Base-by-base conservation (phyloP, 1,140 invertebrate species). In the Tribolium madens region DNA sequence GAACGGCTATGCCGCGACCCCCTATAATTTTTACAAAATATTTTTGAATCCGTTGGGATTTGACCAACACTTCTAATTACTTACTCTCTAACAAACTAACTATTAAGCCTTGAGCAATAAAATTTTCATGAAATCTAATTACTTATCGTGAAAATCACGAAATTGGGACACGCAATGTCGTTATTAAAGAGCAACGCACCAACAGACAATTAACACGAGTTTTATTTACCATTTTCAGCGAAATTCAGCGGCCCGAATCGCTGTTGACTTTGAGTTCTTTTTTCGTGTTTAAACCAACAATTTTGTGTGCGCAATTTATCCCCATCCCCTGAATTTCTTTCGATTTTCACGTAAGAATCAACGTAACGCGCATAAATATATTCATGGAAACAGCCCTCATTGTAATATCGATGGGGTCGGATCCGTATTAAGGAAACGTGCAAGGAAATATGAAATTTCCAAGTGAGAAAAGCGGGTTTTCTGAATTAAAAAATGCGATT, bases 381-480 rank as follows among this genome's bases (percentile, higher is more conserved):
- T 64, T 64, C 57, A 64, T 64, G 57, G 57, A 64, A 64, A 64
- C 57, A 64, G 57, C 57, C 57, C 57, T 64, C 26, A 64, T 64
- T 64, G 57, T 64, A 64, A 64, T 64, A 64, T 64, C 57, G 57
- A 64, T 64, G 57, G 57, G 57, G 31, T 64, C 57, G 57, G 26
- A 64, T 64, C 57, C 57, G 31, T 64, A 64, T 64, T 64, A 64
- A 64, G 57, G 57, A 57, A 50, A 64, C 57, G 26, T 64, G 57
- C 57, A 26, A 13, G 21, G 57, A 64, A 64, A 64, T 64, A 64
- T 64, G 57, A 64, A 64, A 64, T 64, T 64, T 64, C 57, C n/a
- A 64, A 64, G 57, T 64, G 57, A 33, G 31, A 57, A 64, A 64
- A 64, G 57, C 17, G 52, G 14, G 15, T 57, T 57, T 57, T 26